Percentiles rank a stretch among this genome's conserved stretches.
Conservation (phyloP, 2,888 invertebrate genomes). For the Eilema depressum region DNA sequence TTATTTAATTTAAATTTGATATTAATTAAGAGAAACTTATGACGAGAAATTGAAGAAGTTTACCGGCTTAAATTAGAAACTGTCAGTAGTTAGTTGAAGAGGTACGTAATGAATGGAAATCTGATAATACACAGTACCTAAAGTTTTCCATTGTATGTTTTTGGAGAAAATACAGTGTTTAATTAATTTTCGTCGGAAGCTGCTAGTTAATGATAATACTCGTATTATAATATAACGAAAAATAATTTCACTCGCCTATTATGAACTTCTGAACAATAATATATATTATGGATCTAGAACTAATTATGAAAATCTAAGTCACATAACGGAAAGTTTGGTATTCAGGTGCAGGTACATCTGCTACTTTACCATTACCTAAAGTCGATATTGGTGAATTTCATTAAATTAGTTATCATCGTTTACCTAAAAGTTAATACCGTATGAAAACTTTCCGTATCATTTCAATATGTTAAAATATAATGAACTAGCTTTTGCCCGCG, state of each 20-base stretch:
- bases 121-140: constrained; percentile 31
- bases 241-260: not conserved
- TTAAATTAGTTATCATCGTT: not conserved
- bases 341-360: not conserved
- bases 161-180: constrained; percentile 3
- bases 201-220: not conserved
- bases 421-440: not conserved
- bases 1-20: constrained; percentile 24
- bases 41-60: constrained; percentile 39
- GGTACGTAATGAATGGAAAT: constrained; percentile 38
- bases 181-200: not conserved
- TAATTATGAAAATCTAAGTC: not conserved
- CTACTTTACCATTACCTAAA: not conserved
- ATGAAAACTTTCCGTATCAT: too few species aligned
- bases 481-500: too few species aligned
- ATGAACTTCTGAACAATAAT: not conserved
- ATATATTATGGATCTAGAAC: not conserved
- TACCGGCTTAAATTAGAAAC: constrained; percentile 36
- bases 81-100: constrained; percentile 31
- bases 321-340: not conserved
- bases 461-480: not conserved
- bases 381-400: not conserved
- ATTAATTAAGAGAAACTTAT: constrained; percentile 33
- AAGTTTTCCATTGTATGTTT: constrained; percentile 34
- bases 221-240: not conserved